Base-by-base conservation (phyloP, 2,113 vertebrate species). In the Brienomyrus longianalis region DNA sequence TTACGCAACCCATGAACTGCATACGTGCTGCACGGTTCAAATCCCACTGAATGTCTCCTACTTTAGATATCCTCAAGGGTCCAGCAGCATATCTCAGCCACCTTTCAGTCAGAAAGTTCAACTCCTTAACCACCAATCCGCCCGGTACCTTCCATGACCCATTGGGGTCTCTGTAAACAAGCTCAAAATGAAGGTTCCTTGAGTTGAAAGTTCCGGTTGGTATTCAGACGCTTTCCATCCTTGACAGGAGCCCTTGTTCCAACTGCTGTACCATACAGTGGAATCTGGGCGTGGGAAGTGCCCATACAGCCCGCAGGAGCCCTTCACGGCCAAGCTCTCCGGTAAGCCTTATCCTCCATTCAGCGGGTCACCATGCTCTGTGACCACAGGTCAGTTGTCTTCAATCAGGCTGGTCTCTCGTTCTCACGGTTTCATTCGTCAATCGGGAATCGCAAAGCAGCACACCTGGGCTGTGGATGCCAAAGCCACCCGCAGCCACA, bases 201-300 rank as follows among this genome's bases (percentile, higher is more conserved):
- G 23, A 5, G 43, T 3, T 83, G 52, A 43, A 43, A 19, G 31
- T 15, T 21, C 10, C 43, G 27, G 11, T 39, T 87, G 48, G 31
- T 19, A 31, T 31, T 87, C 51, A 87, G 27, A 39, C 15, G 43
- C 11, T 91, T 17, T 88, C 59, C 89, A 27, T 87, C 85, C 92
- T 45, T 88, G 89, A 90, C 47, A 96, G 96, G 92, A 94, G 62
- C 93, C 92, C 0, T 52, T 89, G 31, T 95, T 95, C 93, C 83
- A 23, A 15, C 19, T 94, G 88, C 89, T 97, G 92, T 93, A 91
- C 11, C 93, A 94, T 5, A 88, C 93, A 0, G 83, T 95, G n/a
- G 96, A 97, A 84, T 97, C 97, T 0, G 97, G 97, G 15, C 91
- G 94, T 94, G 96, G 97, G 86, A 97, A 96, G 83, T 97, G 97